Evolutionary conservation across 2,113 vertebrate genomes (phyloP), one percentile per base, ranked within the genome.

Genomic region (Pachycephala philippinensis): DNA sequence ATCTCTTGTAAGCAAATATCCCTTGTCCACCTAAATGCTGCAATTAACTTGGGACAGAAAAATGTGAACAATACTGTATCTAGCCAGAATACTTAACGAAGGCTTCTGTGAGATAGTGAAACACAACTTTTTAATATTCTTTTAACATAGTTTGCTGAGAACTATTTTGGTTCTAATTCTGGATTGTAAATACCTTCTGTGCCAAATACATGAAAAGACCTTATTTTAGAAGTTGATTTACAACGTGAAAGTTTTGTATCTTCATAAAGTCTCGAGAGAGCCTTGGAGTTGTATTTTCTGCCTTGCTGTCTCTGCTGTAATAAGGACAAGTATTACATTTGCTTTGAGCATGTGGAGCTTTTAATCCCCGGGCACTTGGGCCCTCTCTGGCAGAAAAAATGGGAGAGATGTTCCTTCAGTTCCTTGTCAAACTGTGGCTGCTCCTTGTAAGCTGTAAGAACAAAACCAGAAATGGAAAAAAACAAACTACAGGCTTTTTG

Each of bases 211-310:
- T 93, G 72, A 95, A 75, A 97, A 96, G 59, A 71, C 37, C 26
- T 68, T 70, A 59, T 96, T 97, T 94, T 97, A 98, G 97, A 98
- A 97, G 93, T 95, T 97, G 84, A 94, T 96, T 98, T 97, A 95
- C 84, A 50, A 95, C 81, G 92, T 97, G 95, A 97, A 98, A 98
- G 96, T 98, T 97, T 88, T 80, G 50, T 77, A 63, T 65, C 60
- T 78, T 96, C 56, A 49, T 3, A 68, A 97, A 97, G 52, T 96
- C 96, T 96, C 72, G 31, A 11, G 65, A 96, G 94, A 97, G 93
- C 49, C 91, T 95, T 81, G 75, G 85, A 97, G 96, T 90, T 95
- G 87, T 87, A 72, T 96, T 95, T 98, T 95, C 76, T 90, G 60
- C 97, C 88, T 92, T 95, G 49, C 78, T 95, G 13, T 79, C 65